A percentile compares a stretch with the other conserved stretches of the same genome.
phyloP scores from a whole-genome alignment of 2,888 invertebrate species.

The Brachyptera putata region DNA sequence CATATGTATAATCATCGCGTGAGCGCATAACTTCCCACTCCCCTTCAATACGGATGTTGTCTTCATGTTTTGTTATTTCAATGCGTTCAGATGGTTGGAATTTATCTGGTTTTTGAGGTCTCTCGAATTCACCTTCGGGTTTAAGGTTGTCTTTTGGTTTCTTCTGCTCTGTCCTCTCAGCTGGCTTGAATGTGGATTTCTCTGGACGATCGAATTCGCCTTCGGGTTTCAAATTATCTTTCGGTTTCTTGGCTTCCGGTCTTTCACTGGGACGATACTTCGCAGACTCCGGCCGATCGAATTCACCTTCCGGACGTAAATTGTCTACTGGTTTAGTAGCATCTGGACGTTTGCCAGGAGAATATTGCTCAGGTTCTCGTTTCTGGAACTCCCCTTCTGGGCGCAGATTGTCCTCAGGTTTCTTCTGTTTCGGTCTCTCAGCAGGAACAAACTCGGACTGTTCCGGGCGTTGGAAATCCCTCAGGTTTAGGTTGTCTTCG shows the following conservation, averaged over 20 bases:
- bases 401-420: conserved; percentile 38
- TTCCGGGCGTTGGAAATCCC: conserved; percentile 41
- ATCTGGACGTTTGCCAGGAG: conserved; percentile 43
- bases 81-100: conserved; percentile 48
- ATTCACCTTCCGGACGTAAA: conserved; percentile 49
- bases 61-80: conserved; percentile 47
- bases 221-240: conserved; percentile 52
- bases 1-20: conserved; percentile 52
- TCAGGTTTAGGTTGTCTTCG: conserved; percentile 56
- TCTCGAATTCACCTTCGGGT: conserved; percentile 46
- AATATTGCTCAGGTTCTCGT: conserved; percentile 33
- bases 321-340: conserved; percentile 43
- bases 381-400: conserved; percentile 47
- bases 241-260: conserved; percentile 34
- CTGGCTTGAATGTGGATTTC: conserved; percentile 37
- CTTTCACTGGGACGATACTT: conserved; percentile 17
- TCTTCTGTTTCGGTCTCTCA: conserved; percentile 31
- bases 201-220: conserved; percentile 50
- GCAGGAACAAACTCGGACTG: conserved; percentile 38
- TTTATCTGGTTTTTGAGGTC: conserved; percentile 39
- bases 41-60: conserved; percentile 51
- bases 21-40: conserved; percentile 45
- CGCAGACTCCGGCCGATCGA: conserved; percentile 43
- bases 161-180: conserved; percentile 30
- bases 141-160: conserved; percentile 42